Base-by-base conservation (phyloP, 2,888 invertebrate genomes). In the Drosophila pegasa region DNA sequence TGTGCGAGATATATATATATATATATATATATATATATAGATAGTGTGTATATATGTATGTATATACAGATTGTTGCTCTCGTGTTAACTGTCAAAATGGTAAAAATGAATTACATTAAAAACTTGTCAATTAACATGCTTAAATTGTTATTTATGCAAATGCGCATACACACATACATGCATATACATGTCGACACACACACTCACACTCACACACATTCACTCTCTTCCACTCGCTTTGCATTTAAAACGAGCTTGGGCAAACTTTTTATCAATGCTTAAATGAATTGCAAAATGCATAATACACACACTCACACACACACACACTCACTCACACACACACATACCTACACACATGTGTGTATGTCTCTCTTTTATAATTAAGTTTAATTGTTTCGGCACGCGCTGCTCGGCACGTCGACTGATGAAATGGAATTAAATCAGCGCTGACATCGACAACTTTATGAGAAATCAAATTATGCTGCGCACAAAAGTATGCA, bases 341-440 rank as follows among this genome's bases (percentile, higher is more conserved):
- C 29, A 20, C 22, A 12, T 25, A 20, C 14, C 14, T 38, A 20
- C 22, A 12, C 20, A 20, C 14, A 14, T 38, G 50, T 45, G 40
- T 60, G 29, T 71, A 47, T 63, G 29, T 55, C 31, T 62, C 48
- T 50, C 51, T 27, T 25, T 45, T 64, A 72, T 88, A 90, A 90
- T 90, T 87, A 90, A 89, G 82, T 87, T 83, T 89, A 87, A 90
- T 89, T 88, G 84, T 85, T 82, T 78, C 72, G 74, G 70, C 72
- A 75, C 75, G 70, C 66, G 70, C 67, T 41, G 48, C 40, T 45
- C 54, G n/a, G 45, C 64, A 59, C 55, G 65, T 45, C 56, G 56
- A 41, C 50, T 75, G 68, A 67, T 65, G 78, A 60, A 83, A 89
- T 82, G 74, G 79, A 87, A 88, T 87, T 87, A 85, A 87, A 82